Conservation (phyloP, 2,113 vertebrate species). For the Amblyornis subalaris region DNA sequence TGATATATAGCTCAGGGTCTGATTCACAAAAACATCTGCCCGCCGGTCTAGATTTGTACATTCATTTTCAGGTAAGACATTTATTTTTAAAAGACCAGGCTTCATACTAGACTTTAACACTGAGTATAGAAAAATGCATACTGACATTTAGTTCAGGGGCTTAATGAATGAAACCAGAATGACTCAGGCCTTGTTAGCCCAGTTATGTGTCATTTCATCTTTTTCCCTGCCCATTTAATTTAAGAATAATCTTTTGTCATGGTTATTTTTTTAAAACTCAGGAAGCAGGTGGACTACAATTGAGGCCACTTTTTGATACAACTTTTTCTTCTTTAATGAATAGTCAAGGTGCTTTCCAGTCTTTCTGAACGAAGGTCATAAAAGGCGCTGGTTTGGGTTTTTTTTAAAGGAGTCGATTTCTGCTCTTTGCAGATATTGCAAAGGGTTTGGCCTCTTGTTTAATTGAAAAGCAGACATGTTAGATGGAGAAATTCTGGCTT, state of each 20-base stretch:
- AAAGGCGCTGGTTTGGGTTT: not conserved
- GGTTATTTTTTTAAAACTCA: not conserved
- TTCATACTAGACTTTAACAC: not conserved
- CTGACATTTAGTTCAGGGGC: not conserved
- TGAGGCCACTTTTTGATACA: not conserved
- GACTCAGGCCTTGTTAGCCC: not conserved
- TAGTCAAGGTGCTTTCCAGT: not conserved
- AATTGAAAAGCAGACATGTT: not conserved
- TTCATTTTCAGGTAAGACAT: not conserved
- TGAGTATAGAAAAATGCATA: not conserved
- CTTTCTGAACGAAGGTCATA: not conserved
- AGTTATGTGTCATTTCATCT: not conserved
- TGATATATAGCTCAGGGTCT: not conserved
- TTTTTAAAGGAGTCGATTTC: not conserved
- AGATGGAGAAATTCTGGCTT: slow-evolving; percentile 6
- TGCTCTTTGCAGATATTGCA: slow-evolving; percentile 34
- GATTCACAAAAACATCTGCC: not conserved
- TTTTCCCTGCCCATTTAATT: slow-evolving; percentile 1
- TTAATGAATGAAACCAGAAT: slow-evolving; percentile 24
- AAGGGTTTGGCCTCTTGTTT: slow-evolving; percentile 15
- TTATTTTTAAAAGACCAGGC: not conserved
- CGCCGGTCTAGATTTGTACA: not conserved
- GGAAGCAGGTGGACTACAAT: not conserved
- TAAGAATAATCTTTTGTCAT: not conserved
- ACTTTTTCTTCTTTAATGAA: not conserved